A percentile compares a stretch with the other conserved stretches of the same genome.
Evolutionary conservation across 2,113 vertebrate genomes (phyloP).

Genomic region (Limnothrissa miodon): DNA sequence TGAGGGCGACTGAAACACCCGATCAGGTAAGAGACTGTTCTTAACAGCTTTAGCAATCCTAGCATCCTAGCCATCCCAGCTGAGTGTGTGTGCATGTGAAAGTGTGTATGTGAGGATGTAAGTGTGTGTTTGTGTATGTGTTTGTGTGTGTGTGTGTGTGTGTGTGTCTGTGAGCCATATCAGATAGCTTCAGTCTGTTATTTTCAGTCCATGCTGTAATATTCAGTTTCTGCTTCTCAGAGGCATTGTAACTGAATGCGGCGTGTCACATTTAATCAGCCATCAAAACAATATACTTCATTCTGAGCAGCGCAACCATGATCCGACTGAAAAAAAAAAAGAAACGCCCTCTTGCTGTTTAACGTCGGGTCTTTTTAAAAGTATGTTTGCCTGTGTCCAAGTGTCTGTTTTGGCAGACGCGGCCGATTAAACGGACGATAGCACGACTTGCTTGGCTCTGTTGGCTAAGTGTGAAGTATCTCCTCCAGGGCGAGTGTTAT

Average conservation of each 20-base stretch:
- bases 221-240: neutral
- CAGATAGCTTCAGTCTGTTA: slow-evolving; percentile 5
- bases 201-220: neutral
- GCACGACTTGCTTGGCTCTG: slow-evolving; percentile 8
- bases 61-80: neutral
- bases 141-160: neutral
- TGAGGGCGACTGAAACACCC: neutral
- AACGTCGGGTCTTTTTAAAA: neutral
- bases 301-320: neutral
- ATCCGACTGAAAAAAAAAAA: neutral
- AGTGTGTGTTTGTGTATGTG: slow-evolving; percentile 15
- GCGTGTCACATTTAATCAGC: neutral
- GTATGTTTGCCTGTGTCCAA: neutral
- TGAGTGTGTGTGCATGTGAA: neutral
- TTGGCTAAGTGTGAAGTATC: slow-evolving; percentile 26
- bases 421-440: neutral
- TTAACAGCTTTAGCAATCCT: neutral
- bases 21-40: neutral
- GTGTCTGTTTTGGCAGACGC: neutral
- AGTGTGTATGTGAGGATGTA: slow-evolving; percentile 29
- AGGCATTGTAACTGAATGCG: neutral
- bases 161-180: neutral
- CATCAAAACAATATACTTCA: slow-evolving; percentile 14
- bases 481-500: slow-evolving; percentile 38
- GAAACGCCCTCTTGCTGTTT: neutral